Evolutionary conservation across 2,113 vertebrate species (phyloP).

Genomic region (Phalacrocorax carbo): DNA sequence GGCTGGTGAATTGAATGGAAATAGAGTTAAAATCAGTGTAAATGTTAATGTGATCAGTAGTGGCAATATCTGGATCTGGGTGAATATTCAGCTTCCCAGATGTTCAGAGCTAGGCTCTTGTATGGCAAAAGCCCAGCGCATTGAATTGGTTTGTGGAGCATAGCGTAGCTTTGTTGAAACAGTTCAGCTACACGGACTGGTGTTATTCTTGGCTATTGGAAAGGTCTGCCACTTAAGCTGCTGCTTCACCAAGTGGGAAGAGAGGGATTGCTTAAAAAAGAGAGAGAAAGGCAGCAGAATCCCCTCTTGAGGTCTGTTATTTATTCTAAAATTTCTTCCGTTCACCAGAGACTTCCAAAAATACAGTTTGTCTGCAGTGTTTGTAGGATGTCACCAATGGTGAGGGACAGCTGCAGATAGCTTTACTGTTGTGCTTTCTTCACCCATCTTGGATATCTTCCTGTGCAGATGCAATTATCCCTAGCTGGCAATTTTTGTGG

Average conservation of each 20-base stretch:
- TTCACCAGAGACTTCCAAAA: neutral
- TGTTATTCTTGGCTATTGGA: neutral
- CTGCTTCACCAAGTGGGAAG: neutral
- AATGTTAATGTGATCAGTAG: neutral
- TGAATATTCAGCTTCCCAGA: neutral
- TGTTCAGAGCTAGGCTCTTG: neutral
- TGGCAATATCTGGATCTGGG: neutral
- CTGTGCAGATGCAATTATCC: neutral
- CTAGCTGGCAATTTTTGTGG: neutral
- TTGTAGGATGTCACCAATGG: neutral
- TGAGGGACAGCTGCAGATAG: neutral
- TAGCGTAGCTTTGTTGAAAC: neutral
- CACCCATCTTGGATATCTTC: neutral
- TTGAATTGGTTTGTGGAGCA: neutral
- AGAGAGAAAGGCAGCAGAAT: neutral
- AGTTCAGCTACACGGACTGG: neutral
- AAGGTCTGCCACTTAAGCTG: neutral
- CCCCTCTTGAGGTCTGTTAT: neutral
- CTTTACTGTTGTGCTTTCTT: slow-evolving; percentile 7
- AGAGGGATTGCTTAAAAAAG: neutral
- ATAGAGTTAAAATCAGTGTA: neutral
- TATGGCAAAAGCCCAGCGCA: fast-evolving
- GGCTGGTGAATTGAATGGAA: neutral
- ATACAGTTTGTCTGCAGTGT: neutral
- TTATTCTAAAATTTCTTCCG: neutral